Conservation (phyloP, 1,140 invertebrate genomes). For the Camponotus pennsylvanicus region DNA sequence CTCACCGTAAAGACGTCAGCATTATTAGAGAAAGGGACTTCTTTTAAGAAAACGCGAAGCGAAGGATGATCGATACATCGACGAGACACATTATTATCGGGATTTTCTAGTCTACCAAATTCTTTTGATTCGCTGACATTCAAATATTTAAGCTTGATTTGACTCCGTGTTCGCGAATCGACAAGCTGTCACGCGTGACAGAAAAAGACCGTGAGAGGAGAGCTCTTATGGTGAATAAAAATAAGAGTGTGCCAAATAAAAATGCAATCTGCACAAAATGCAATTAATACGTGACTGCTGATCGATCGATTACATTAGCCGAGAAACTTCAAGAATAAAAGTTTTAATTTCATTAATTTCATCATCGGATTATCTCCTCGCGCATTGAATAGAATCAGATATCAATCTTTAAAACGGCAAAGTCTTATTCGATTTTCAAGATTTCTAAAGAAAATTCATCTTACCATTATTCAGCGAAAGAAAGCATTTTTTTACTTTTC, state of each 20-base stretch:
- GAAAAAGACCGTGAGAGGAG: background rate
- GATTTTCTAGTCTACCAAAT: conserved; percentile 59
- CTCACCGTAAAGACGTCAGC: background rate
- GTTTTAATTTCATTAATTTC: conserved; percentile 36
- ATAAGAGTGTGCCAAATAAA: conserved; percentile 13
- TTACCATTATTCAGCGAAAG: conserved; percentile 35
- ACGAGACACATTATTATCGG: conserved; percentile 51
- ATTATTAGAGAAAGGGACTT: conserved; percentile 37
- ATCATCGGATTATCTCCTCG: background rate
- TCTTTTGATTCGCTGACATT: conserved; percentile 57
- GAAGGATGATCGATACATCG: conserved; percentile 29
- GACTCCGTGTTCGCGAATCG: conserved; percentile 34
- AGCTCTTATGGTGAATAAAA: background rate
- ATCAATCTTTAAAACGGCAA: background rate
- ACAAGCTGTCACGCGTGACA: conserved; percentile 33
- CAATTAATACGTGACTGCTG: conserved; percentile 27
- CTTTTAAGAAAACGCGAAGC: background rate
- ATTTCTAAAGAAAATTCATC: conserved; percentile 41
- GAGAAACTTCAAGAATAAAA: background rate
- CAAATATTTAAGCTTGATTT: conserved; percentile 55
- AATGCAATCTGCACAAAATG: background rate
- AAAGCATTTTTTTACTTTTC: conserved; percentile 17
- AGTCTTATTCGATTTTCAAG: conserved; percentile 1
- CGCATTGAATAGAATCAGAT: conserved; percentile 16
- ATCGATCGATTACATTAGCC: conserved; percentile 2